Evolutionary conservation across 30 jellyfish, hydroid and myxozoan species (phyloP).

Genomic region (Pseudorhiza aurosa): DNA sequence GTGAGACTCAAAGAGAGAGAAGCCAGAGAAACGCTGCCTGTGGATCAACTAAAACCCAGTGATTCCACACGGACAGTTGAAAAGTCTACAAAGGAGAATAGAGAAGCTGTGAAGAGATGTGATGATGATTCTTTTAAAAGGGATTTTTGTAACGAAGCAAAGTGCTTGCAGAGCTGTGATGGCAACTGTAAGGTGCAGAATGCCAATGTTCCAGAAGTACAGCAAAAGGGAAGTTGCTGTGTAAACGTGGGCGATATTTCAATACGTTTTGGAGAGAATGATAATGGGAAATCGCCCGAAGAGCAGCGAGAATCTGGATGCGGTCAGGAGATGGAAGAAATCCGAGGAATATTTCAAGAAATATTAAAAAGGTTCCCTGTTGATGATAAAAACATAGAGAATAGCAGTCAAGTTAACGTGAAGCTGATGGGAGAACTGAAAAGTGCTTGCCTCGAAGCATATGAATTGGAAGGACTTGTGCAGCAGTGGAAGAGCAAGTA

Average conservation of each 20-base stretch:
- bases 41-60: too few species aligned
- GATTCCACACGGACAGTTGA: too few species aligned
- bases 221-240: conserved; percentile 14
- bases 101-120: too few species aligned
- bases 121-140: too few species aligned
- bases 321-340: neutral
- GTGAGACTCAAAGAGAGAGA: too few species aligned
- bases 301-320: neutral
- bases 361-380: neutral
- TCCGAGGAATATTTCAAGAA: neutral
- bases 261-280: neutral
- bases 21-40: too few species aligned
- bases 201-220: neutral
- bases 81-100: too few species aligned
- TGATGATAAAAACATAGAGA: neutral
- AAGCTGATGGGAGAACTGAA: neutral
- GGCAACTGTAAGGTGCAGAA: neutral
- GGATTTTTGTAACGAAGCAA: too few species aligned
- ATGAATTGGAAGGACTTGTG: neutral
- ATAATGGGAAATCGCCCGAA: neutral
- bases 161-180: neutral
- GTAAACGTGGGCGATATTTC: conserved; percentile 11
- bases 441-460: neutral
- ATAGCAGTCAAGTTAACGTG: neutral
- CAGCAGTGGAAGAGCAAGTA: neutral